These are phyloP conservation scores for Eremophila alpestris DNA, from an alignment of 2,797 vertebrate genomes.

Conservation along the genomic window DNA sequence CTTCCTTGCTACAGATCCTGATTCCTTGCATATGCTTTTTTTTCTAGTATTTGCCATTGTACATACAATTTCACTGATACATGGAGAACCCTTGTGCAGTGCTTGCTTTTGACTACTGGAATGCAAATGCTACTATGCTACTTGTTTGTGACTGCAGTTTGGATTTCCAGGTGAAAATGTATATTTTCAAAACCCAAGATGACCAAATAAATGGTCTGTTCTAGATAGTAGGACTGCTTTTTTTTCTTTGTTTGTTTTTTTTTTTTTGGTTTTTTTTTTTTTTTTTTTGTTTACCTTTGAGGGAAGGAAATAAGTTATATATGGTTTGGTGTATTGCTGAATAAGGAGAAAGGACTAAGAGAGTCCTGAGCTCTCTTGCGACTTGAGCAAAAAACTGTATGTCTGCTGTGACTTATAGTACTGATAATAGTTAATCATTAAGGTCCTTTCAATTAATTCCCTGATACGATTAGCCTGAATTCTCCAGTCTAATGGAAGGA, in stretches of 20 bases:
- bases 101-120: not conserved
- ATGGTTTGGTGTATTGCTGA: not conserved
- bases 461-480: not conserved
- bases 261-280: not conserved
- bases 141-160: not conserved
- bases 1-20: not conserved
- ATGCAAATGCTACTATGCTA: not conserved
- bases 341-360: not conserved
- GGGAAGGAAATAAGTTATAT: not conserved
- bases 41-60: not conserved
- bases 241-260: not conserved
- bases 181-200: not conserved
- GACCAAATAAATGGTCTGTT: not conserved
- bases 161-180: not conserved
- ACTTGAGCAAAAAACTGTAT: not conserved
- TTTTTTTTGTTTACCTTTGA: not conserved
- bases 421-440: not conserved
- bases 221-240: not conserved
- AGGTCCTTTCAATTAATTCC: not conserved
- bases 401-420: not conserved
- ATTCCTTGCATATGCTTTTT: not conserved
- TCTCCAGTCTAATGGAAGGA: not conserved
- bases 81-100: not conserved
- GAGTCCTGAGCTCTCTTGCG: not conserved
- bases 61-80: not conserved